These are phyloP conservation scores for Lottia scabra DNA, from an alignment of 2,888 invertebrate species.

Conservation along the genomic window DNA sequence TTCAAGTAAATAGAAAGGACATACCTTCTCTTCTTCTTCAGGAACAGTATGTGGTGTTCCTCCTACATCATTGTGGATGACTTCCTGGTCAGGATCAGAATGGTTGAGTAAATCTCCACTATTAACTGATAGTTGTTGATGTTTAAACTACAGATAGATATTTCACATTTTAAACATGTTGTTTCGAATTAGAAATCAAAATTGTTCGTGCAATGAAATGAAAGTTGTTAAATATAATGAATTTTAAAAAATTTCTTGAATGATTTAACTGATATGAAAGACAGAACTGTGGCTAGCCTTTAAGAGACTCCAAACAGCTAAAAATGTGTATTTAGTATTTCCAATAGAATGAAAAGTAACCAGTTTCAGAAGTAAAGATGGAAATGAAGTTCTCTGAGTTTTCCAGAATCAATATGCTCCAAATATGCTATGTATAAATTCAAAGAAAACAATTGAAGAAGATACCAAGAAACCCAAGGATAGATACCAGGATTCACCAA, in stretches of 20 bases:
- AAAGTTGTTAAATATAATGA: neutral
- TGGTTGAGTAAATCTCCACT: slow-evolving; percentile 61
- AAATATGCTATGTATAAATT: too few species aligned
- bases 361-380: too few species aligned
- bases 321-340: too few species aligned
- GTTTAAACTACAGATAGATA: slow-evolving; percentile 39
- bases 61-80: slow-evolving; percentile 46
- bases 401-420: too few species aligned
- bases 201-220: neutral
- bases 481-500: too few species aligned
- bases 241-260: neutral
- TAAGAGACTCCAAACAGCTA: too few species aligned
- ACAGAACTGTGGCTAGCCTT: too few species aligned
- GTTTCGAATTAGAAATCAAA: neutral
- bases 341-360: too few species aligned
- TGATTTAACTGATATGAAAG: neutral
- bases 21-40: slow-evolving; percentile 38
- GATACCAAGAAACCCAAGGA: too few species aligned
- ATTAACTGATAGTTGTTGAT: slow-evolving; percentile 62
- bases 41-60: slow-evolving; percentile 27
- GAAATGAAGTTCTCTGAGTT: too few species aligned
- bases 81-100: slow-evolving; percentile 42
- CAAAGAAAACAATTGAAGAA: too few species aligned
- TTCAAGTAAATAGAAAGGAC: too few species aligned
- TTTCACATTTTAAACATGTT: neutral